phyloP scores from a whole-genome alignment of 2,113 vertebrate species.

The Ptilonorhynchus violaceus region DNA sequence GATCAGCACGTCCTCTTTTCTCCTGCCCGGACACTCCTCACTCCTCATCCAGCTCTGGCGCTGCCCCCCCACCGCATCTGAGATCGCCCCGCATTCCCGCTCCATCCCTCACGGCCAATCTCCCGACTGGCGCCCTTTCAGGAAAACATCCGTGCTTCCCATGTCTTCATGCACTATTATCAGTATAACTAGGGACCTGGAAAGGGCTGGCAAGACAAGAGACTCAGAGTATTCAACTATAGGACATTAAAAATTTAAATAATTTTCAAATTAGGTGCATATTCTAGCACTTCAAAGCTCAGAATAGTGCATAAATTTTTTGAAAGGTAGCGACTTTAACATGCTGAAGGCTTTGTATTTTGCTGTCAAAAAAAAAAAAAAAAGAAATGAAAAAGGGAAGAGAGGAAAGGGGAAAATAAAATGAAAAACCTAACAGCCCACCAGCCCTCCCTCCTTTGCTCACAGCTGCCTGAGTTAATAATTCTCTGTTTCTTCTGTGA shows the following conservation, averaged over 20 bases:
- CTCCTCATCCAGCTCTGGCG: too few relatives aligned
- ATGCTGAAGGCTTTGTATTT: not conserved
- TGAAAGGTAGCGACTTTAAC: not conserved
- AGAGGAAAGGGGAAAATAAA: not conserved
- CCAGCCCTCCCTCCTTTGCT: not conserved
- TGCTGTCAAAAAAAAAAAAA: not conserved
- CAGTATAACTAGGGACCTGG: not conserved
- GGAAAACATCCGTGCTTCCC: fast-evolving
- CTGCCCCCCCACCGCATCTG: not conserved
- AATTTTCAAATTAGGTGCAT: not conserved
- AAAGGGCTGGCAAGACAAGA: not conserved
- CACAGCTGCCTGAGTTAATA: not conserved
- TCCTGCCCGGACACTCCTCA: fast-evolving
- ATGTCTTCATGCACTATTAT: fast-evolving
- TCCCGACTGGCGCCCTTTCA: not conserved
- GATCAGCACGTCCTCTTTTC: not conserved
- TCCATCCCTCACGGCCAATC: fast-evolving
- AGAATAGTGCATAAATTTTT: not conserved
- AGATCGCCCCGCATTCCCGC: fast-evolving
- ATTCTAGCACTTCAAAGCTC: not conserved
- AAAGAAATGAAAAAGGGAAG: fast-evolving
- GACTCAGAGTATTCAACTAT: not conserved
- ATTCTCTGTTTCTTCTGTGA: not conserved
- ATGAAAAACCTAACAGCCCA: not conserved
- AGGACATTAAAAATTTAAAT: not conserved